Evolutionary conservation across 2,113 vertebrate species (phyloP).

Genomic region (Plectropomus leopardus): DNA sequence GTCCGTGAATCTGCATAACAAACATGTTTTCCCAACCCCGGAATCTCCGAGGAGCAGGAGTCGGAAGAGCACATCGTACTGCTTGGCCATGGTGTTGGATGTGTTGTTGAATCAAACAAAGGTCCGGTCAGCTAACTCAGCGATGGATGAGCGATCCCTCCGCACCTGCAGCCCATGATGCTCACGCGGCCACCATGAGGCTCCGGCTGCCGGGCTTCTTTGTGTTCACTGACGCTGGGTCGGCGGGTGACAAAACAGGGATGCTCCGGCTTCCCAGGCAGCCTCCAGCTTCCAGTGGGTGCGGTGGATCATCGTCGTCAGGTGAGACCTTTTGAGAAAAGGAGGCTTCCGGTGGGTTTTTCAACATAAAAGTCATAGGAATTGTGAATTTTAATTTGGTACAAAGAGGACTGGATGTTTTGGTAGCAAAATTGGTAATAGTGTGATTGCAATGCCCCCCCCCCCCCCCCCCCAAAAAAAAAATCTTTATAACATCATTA

Average conservation of each 20-base stretch:
- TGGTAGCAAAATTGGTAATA: too few relatives aligned
- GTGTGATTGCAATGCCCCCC: too few relatives aligned
- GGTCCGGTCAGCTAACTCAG: constrained; percentile 74
- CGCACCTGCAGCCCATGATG: constrained; percentile 73
- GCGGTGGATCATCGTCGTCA: constrained; percentile 74
- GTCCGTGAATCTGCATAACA: constrained; percentile 98
- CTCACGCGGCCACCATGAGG: constrained; percentile 45
- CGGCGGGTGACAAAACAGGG: constrained; percentile 52
- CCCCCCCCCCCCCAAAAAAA: too few relatives aligned
- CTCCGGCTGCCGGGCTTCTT: constrained; percentile 14
- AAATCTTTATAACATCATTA: too few relatives aligned
- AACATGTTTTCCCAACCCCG: constrained; percentile 97
- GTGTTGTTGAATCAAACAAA: constrained; percentile 38
- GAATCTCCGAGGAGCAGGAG: constrained; percentile 97
- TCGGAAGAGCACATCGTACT: constrained; percentile 97
- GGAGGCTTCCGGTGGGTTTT: constrained; percentile 20
- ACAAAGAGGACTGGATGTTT: too few relatives aligned
- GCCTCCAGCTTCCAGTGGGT: constrained; percentile 74
- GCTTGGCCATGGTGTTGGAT: constrained; percentile 91
- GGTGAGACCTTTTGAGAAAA: neutral
- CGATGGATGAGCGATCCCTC: constrained; percentile 52
- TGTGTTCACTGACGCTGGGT: constrained; percentile 37
- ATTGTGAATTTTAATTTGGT: too few relatives aligned
- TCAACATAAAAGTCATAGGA: constrained; percentile 34
- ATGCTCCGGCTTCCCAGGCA: constrained; percentile 63